Conservation (phyloP, 2,113 vertebrate species). For the Odocoileus virginianus region DNA sequence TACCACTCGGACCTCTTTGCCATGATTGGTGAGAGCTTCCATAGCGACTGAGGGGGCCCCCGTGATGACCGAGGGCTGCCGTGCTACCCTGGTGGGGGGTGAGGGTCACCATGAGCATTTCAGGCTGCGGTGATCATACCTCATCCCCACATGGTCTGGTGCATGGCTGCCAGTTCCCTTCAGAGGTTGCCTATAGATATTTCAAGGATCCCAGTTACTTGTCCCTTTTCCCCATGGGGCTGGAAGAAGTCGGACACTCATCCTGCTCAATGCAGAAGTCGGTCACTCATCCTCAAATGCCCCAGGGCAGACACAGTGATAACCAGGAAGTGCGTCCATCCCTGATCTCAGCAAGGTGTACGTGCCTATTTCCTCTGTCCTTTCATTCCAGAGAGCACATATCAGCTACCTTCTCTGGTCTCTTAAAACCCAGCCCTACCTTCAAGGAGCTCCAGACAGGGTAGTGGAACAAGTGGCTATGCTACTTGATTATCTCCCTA, state of each 20-base stretch:
- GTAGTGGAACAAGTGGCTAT: neutral
- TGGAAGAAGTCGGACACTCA: neutral
- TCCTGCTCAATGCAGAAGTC: neutral
- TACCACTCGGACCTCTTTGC: slow-evolving; percentile 95
- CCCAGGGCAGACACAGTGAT: neutral
- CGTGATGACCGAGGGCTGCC: neutral
- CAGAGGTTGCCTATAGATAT: neutral
- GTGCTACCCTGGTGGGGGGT: neutral
- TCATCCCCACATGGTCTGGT: neutral
- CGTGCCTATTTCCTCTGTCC: neutral
- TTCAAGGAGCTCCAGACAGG: neutral
- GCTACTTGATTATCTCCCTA: neutral
- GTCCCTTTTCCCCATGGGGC: neutral
- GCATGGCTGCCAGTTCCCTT: neutral
- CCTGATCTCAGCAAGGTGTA: neutral
- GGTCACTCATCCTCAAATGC: neutral
- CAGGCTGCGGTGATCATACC: neutral
- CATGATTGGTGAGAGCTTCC: slow-evolving; percentile 90
- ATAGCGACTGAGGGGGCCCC: accelerated
- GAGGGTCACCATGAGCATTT: neutral
- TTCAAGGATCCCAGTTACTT: neutral
- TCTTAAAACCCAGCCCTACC: neutral
- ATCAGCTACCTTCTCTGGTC: neutral
- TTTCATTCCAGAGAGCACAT: neutral
- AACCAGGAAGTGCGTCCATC: neutral